Evolutionary conservation across 2,888 invertebrate species (phyloP), one percentile per base, ranked within the genome.

Genomic region (Chalcis sispes): DNA sequence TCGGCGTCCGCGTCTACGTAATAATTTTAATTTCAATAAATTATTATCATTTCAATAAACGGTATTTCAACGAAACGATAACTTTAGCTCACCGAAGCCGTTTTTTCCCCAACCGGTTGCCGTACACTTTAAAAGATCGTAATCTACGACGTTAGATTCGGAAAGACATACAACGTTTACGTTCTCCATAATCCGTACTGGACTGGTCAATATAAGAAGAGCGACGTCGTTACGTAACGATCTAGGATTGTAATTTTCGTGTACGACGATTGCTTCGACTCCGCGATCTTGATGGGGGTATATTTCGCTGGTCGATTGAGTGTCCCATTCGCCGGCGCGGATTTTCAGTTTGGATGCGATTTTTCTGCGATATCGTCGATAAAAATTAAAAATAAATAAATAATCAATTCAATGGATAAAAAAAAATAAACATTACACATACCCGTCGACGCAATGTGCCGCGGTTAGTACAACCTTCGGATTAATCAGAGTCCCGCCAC

Each of bases 321-420:
- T 94, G 87, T 95, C 95, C 95, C 95, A 96, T 89, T 95, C 95
- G 0, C 95, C 95, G 0, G 93, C 93, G 0, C 95, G 90, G 2
- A 94, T 79, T 73, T 86, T 88, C 48, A 94, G 83, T 0, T 83
- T 82, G 0, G 72, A 65, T 50, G 85, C 36, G 8, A 61, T 36
- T 54, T 36, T 36, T 7, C 36, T 36, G 10, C 4, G 10, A 36
- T 36, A 36, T 36, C 10, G 4, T 4, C 4, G 36, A 7, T 36
- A 7, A 10, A 36, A 36, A 62, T n/a, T 27, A 2, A 36, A 23
- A 32, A 50, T 52, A 18, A 48, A 20, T 5, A 36, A 65, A 36
- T 7, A 36, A 7, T 36, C 10, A 36, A 36, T 36, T 4, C 10
- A 10, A 36, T 36, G 36, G 5, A 36, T 36, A 36, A 7, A 36